Evolutionary conservation across 1,140 invertebrate species (phyloP), one percentile per base, ranked within the genome.

Genomic region (Drosophila lini): DNA sequence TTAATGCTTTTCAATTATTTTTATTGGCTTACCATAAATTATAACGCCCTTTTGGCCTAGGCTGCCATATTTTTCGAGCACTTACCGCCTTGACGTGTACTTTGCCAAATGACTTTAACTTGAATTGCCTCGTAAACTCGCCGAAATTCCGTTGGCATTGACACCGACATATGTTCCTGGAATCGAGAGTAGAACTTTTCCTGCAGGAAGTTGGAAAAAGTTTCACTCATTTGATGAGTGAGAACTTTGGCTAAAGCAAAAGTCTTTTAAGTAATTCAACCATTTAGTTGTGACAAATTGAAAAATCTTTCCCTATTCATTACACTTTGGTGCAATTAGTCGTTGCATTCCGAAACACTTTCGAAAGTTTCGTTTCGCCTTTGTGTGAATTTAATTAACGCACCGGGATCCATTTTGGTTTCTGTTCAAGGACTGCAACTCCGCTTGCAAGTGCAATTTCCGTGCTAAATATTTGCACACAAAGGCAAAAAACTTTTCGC

Each of bases 1-100:
- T 81, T 67, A 68, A 76, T 81, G 80, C 61, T 81, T 81, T 71
- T 70, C 53, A 86, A 86, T 86, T 86, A 86, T 83, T 89, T 86
- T 89, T 86, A 83, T 86, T 83, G 84, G 84, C 77, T 80, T 74
- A 89, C 77, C 75, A 86, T 85, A 85, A 85, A 85, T 85, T 79
- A 82, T 85, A 81, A 79, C 74, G 75, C 62, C 65, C 80, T 67
- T 67, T 60, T 88, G 62, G 70, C 82, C 75, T 88, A 88, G 79
- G 48, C 59, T 53, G 62, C 65, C 65, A 69, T 69, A 69, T 69
- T 69, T 69, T 36, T 15, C 32, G 22, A 55, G 47, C 65, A 69
- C 62, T 69, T 69, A 68, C 65, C 62, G 65, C 28, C 61, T 45
- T 69, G 47, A 69, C 65, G 62, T 69, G 65, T 68, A 67, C 47